phyloP scores from a whole-genome alignment of 2,113 vertebrate genomes.

The Cricetomys ansorgei region DNA sequence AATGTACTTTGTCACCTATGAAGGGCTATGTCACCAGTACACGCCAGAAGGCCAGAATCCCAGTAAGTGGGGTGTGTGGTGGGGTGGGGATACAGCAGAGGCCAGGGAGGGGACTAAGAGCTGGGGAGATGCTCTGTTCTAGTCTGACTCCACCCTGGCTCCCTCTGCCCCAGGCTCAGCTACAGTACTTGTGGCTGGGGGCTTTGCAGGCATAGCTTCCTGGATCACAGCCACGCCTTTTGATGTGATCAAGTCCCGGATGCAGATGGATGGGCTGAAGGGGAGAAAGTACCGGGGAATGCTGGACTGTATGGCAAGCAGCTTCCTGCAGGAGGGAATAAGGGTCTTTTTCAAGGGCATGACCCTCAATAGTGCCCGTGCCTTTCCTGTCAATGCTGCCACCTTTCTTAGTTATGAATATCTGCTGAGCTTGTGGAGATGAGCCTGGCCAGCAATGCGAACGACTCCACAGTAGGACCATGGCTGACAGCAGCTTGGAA shows the following conservation, averaged over 20 bases:
- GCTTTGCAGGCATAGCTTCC: conserved; percentile 87
- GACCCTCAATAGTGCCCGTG: conserved; percentile 89
- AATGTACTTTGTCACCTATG: conserved; percentile 90
- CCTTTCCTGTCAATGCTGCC: conserved; percentile 91
- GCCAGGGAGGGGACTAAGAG: neutral
- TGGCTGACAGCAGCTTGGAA: neutral
- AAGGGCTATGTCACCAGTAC: conserved; percentile 83
- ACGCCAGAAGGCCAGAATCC: conserved; percentile 82
- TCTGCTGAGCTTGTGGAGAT: conserved; percentile 82
- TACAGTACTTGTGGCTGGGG: conserved; percentile 88
- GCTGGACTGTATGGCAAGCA: conserved; percentile 88
- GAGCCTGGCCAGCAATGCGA: neutral
- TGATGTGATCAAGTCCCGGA: conserved; percentile 91
- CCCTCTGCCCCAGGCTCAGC: conserved; percentile 78
- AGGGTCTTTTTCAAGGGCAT: conserved; percentile 90
- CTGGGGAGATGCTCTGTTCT: neutral
- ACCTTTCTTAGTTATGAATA: conserved; percentile 91
- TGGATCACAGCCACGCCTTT: conserved; percentile 90
- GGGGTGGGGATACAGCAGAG: neutral
- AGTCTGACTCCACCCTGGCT: neutral
- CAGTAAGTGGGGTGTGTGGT: conserved; percentile 79
- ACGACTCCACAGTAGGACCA: neutral
- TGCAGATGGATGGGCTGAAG: conserved; percentile 90
- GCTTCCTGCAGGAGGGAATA: conserved; percentile 86
- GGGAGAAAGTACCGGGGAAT: conserved; percentile 84